phyloP scores from a whole-genome alignment of 2,888 invertebrate species.

The Nipponacmea schrenckii region DNA sequence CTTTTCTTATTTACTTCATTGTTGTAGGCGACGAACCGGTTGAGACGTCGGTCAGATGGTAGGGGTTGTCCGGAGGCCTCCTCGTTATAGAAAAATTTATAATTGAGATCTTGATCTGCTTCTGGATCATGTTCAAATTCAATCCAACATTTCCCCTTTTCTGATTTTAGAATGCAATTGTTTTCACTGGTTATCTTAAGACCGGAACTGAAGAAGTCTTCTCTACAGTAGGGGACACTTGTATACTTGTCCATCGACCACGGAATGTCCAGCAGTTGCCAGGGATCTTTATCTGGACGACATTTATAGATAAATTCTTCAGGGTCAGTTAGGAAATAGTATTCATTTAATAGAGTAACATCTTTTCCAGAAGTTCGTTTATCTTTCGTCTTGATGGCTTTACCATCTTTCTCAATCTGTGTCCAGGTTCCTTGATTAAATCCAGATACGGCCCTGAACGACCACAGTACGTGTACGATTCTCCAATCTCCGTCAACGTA shows the following conservation, averaged over 20 bases:
- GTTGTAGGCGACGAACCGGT: conserved; percentile 23
- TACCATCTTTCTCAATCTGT: conserved; percentile 28
- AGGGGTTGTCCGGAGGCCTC: conserved; percentile 12
- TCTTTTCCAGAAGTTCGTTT: conserved; percentile 18
- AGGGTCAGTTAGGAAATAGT: conserved; percentile 37
- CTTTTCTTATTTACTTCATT: conserved; percentile 21
- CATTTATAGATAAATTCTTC: conserved; percentile 35
- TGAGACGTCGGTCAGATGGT: conserved; percentile 17
- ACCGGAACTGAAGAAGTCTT: conserved; percentile 28
- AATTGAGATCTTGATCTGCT: conserved; percentile 26
- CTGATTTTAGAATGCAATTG: conserved; percentile 28
- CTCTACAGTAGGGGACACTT: conserved; percentile 25
- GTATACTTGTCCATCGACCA: conserved; percentile 29
- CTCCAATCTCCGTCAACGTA: conserved; percentile 38
- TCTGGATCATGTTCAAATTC: conserved; percentile 15
- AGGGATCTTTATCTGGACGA: conserved; percentile 34
- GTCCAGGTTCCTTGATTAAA: conserved; percentile 28
- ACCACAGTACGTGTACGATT: conserved; percentile 43
- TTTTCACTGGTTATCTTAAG: conserved; percentile 28
- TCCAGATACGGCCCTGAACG: conserved; percentile 30
- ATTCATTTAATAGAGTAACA: conserved; percentile 25
- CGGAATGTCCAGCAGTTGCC: conserved; percentile 33
- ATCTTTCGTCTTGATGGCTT: conserved; percentile 5
- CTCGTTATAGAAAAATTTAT: conserved; percentile 29
- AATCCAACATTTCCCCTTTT: conserved; percentile 30